Conservation (phyloP, 1,140 invertebrate species). For the Eueides isabella region DNA sequence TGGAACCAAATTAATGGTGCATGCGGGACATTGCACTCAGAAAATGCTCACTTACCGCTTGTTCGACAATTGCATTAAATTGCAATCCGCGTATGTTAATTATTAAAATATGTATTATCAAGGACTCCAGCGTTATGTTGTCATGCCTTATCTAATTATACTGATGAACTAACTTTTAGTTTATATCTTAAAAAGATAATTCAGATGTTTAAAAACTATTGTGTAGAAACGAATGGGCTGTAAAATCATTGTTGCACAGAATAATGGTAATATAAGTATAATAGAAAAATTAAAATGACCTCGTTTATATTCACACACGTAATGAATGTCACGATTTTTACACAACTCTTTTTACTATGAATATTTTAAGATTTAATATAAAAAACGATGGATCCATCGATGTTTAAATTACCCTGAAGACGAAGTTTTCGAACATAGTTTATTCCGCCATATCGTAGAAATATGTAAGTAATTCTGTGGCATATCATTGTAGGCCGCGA, state of each 20-base stretch:
- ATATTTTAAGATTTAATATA: no score
- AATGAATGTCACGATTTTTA: not conserved
- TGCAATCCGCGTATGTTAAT: conserved; percentile 20
- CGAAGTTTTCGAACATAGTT: no score
- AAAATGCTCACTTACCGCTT: conserved; percentile 26
- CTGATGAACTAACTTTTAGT: not conserved
- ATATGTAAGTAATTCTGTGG: not conserved
- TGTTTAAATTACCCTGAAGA: no score
- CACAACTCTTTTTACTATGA: no score
- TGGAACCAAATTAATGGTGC: conserved; percentile 73
- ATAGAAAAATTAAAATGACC: not conserved
- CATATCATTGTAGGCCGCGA: not conserved
- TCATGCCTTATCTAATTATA: not conserved
- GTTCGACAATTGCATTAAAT: conserved; percentile 21
- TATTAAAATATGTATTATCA: conserved; percentile 19
- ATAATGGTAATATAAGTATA: not conserved
- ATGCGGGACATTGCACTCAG: conserved; percentile 69
- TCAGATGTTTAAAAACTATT: not conserved
- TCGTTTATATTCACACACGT: not conserved
- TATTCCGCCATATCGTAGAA: no score
- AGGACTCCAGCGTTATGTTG: not conserved
- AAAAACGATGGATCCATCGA: no score
- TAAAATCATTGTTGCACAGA: not conserved
- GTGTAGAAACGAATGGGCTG: not conserved
- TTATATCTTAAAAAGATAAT: not conserved